Conservation (phyloP, 2,113 vertebrate genomes). For the Lasiurus borealis region DNA sequence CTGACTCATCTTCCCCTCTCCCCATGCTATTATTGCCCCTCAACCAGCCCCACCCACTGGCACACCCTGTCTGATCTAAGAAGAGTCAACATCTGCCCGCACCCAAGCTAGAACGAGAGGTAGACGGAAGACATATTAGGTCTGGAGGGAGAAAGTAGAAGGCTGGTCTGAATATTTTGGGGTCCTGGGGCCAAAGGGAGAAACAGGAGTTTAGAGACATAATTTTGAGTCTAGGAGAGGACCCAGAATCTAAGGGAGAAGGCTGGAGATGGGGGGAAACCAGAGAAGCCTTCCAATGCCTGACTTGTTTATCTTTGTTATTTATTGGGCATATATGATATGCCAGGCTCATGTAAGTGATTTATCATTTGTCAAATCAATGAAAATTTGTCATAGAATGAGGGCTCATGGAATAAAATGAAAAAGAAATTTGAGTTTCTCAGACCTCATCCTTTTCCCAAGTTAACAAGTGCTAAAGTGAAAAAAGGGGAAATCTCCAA, state of each 20-base stretch:
- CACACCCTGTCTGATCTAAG: conserved; percentile 70
- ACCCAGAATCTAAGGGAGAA: background rate
- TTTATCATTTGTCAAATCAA: background rate
- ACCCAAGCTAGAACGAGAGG: conserved; percentile 11
- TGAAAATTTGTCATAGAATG: background rate
- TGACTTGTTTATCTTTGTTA: background rate
- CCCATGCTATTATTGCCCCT: conserved; percentile 61
- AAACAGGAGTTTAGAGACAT: background rate
- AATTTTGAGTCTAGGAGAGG: background rate
- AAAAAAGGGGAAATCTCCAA: conserved; percentile 67
- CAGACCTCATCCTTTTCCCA: conserved; percentile 31
- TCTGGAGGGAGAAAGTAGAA: conserved; percentile 8
- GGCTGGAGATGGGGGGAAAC: background rate
- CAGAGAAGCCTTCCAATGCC: background rate
- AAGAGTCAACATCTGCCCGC: conserved; percentile 25
- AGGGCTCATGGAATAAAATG: conserved; percentile 5
- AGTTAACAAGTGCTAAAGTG: conserved; percentile 37
- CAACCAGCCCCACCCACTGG: conserved; percentile 59
- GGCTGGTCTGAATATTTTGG: background rate
- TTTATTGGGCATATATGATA: background rate
- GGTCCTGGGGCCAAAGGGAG: background rate
- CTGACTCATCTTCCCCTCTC: conserved; percentile 81
- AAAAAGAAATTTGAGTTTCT: conserved; percentile 49
- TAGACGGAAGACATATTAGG: background rate
- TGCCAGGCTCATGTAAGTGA: background rate